A percentile compares a stretch with the other conserved stretches of the same genome.
Evolutionary conservation across 2,888 invertebrate species (phyloP).

Genomic region (Volucella inanis): DNA sequence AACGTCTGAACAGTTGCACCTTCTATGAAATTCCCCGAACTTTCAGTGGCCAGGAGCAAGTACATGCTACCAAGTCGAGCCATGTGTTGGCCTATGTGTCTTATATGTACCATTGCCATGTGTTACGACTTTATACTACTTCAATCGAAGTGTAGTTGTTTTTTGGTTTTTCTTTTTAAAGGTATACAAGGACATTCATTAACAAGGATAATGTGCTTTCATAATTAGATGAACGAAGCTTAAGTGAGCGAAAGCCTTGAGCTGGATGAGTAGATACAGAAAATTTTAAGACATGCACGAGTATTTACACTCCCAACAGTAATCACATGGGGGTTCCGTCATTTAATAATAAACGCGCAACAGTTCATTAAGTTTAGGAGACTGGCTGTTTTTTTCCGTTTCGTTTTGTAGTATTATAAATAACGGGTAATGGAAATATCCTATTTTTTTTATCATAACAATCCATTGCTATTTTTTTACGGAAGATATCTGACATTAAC

Average conservation of each 20-base stretch:
- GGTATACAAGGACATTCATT: constrained; percentile 69
- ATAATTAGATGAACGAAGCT: constrained; percentile 70
- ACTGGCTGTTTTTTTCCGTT: constrained; percentile 35
- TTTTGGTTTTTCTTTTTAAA: constrained; percentile 35
- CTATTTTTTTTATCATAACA: background rate
- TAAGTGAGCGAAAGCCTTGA: constrained; percentile 58
- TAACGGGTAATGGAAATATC: background rate
- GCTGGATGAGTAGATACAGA: constrained; percentile 16
- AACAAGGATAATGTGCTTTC: constrained; percentile 67
- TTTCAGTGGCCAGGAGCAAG: too few relatives aligned
- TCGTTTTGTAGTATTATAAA: constrained; percentile 8
- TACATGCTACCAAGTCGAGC: too few relatives aligned
- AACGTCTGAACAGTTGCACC: too few relatives aligned
- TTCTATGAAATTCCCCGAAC: too few relatives aligned
- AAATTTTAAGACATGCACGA: constrained; percentile 48
- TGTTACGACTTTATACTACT: constrained; percentile 53
- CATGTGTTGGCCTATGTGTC: constrained; percentile 4
- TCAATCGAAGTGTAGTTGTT: constrained; percentile 13
- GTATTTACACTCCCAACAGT: constrained; percentile 12
- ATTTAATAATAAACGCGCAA: constrained; percentile 44
- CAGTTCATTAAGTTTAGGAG: constrained; percentile 61
- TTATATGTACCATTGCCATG: constrained; percentile 56
- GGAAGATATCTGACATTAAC: too few relatives aligned
- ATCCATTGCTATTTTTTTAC: too few relatives aligned
- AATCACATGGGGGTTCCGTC: background rate